Evolutionary conservation across 2,113 vertebrate genomes (phyloP).

Genomic region (Antennarius striatus): DNA sequence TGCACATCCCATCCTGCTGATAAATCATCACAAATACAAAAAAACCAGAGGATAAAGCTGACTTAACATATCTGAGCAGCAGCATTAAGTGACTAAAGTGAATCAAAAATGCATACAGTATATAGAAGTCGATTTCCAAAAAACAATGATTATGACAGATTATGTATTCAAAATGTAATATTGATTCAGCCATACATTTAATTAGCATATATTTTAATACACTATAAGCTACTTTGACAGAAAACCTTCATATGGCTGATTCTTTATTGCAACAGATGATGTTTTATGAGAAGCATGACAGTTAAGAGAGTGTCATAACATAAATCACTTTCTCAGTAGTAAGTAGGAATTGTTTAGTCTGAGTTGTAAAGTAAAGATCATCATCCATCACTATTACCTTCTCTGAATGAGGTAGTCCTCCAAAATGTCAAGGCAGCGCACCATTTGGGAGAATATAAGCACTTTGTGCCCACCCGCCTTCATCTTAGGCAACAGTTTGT

Average conservation of each 20-base stretch:
- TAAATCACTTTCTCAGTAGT: neutral
- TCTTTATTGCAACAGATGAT: neutral
- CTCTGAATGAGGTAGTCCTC: slow-evolving; percentile 99
- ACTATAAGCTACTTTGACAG: too few relatives aligned
- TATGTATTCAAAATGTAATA: too few relatives aligned
- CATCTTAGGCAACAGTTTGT: slow-evolving; percentile 99
- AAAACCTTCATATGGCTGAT: too few relatives aligned
- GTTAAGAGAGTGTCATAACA: neutral
- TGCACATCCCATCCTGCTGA: neutral
- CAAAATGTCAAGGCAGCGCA: slow-evolving; percentile 97
- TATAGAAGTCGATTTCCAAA: neutral
- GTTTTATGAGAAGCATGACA: neutral
- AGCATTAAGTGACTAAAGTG: neutral
- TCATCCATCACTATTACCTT: slow-evolving; percentile 77
- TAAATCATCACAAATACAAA: neutral
- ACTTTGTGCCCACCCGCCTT: slow-evolving; percentile 98
- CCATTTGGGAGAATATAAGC: slow-evolving; percentile 99
- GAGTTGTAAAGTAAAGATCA: neutral
- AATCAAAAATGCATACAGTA: too few relatives aligned
- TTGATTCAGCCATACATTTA: too few relatives aligned
- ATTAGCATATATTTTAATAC: too few relatives aligned
- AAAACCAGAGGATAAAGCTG: neutral
- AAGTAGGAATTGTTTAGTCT: too few relatives aligned
- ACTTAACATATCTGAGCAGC: neutral
- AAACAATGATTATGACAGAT: too few relatives aligned